These are phyloP conservation scores for Palythoa heliodiscus DNA, from an alignment of 92 coral and sea anemone species.

Conservation along the genomic window DNA sequence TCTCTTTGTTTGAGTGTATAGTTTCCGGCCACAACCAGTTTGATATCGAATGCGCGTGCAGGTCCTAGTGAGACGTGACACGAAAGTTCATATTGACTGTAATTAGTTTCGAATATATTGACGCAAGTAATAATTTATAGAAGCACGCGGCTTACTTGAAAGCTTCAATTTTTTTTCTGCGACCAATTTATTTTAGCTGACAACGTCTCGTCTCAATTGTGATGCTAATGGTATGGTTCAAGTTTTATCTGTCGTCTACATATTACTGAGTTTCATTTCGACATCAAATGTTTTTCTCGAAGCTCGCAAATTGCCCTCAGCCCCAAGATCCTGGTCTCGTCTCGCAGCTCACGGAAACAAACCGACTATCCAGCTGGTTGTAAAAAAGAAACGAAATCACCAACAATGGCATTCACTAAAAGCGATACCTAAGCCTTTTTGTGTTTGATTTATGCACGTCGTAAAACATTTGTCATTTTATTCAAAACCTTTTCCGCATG, in stretches of 20 bases:
- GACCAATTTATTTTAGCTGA: too few species aligned
- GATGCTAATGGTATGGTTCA: not conserved
- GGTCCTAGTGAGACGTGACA: too few species aligned
- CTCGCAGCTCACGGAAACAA: not conserved
- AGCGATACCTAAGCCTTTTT: not conserved
- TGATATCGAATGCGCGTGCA: too few species aligned
- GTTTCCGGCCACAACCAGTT: too few species aligned
- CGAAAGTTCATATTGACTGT: too few species aligned
- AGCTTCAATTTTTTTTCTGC: too few species aligned
- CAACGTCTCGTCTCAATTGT: too few species aligned
- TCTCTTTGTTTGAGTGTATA: too few species aligned
- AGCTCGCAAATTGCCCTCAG: conserved; percentile 1
- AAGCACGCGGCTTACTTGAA: too few species aligned
- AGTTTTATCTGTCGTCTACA: not conserved
- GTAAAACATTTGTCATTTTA: not conserved
- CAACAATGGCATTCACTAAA: not conserved
- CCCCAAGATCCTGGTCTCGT: not conserved
- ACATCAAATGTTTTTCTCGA: not conserved
- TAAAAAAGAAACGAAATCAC: not conserved
- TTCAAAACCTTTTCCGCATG: not conserved
- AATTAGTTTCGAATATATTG: too few species aligned
- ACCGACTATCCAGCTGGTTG: conserved; percentile 22
- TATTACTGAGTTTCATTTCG: too few species aligned
- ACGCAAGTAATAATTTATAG: too few species aligned
- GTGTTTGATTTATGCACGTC: conserved; percentile 4